Evolutionary conservation across 2,797 vertebrate genomes (phyloP), one percentile per base, ranked within the genome.

Genomic region (Cirrhinus mrigala): DNA sequence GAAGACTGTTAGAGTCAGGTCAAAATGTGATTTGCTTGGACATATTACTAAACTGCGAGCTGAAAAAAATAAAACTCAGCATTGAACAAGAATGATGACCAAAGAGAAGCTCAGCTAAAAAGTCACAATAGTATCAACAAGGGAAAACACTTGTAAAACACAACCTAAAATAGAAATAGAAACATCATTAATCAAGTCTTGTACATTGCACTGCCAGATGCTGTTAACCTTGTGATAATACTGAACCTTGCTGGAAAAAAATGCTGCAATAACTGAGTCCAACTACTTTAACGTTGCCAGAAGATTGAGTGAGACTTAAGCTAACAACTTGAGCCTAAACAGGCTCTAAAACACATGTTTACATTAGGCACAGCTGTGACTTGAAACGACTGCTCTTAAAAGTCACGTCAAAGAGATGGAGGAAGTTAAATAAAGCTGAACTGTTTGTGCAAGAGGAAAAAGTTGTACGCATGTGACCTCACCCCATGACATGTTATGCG

Each of bases 341-440:
- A 85, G 87, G 89, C 90, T 91, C 77, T 82, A 91, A 90, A 93
- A 93, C 87, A 83, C 50, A 33, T 85, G 91, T 93, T 94, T 93
- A 92, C 90, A 69, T 91, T 76, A 86, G 89, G 91, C 66, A 83
- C 92, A 93, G 91, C 92, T 90, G 93, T 89, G 89, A 89, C 87
- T 91, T 73, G 62, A 86, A 81, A 86, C 82, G 78, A 54, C 44
- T 78, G 73, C 85, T 81, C 83, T 90, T 90, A 79, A 80, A 87
- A 88, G 91, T 93, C 90, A 91, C 74, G 86, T 85, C 85, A 66
- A 85, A 91, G 86, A 81, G 87, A 87, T 46, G 16, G 76, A 79
- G 86, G 79, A 92, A 90, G 88, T 92, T 89, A 92, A 93, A 92
- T 90, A 90, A 92, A 92, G 89, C 79, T 52, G 20, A 52, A 70